Evolutionary conservation across 2,797 vertebrate genomes (phyloP).

Genomic region (Poecile montanus): DNA sequence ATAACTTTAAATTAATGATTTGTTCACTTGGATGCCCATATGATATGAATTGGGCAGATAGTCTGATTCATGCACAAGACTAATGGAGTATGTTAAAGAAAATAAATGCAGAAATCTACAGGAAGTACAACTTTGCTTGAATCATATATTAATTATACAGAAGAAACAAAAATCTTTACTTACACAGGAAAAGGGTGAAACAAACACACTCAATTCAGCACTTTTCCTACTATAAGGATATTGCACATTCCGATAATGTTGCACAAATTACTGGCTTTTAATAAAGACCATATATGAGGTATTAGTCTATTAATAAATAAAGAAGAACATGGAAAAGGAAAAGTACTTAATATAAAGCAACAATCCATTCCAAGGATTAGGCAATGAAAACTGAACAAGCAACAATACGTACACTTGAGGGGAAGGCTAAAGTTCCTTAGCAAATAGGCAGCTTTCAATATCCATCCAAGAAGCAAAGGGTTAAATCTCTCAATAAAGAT

Average conservation of each 20-base stretch:
- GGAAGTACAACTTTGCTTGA: constrained; percentile 56
- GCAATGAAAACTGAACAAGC: constrained; percentile 48
- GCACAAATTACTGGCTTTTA: constrained; percentile 76
- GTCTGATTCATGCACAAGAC: constrained; percentile 70
- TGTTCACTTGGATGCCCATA: constrained; percentile 45
- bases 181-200: constrained; percentile 47
- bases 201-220: constrained; percentile 56
- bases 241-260: constrained; percentile 84
- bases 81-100: constrained; percentile 67
- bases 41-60: constrained; percentile 16
- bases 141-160: constrained; percentile 43
- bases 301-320: constrained; percentile 80
- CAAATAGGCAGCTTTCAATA: constrained; percentile 45
- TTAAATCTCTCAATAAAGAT: background rate
- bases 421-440: constrained; percentile 13
- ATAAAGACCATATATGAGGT: constrained; percentile 78
- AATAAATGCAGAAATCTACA: constrained; percentile 75
- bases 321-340: constrained; percentile 54
- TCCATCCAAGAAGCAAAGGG: background rate
- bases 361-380: constrained; percentile 52
- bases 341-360: constrained; percentile 54
- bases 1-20: constrained; percentile 45
- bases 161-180: constrained; percentile 64
- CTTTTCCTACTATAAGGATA: constrained; percentile 74
- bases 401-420: background rate